A percentile compares a stretch with the other conserved stretches of the same genome.
Evolutionary conservation across 2,888 invertebrate species (phyloP).

Genomic region (Idaea dimidiata): DNA sequence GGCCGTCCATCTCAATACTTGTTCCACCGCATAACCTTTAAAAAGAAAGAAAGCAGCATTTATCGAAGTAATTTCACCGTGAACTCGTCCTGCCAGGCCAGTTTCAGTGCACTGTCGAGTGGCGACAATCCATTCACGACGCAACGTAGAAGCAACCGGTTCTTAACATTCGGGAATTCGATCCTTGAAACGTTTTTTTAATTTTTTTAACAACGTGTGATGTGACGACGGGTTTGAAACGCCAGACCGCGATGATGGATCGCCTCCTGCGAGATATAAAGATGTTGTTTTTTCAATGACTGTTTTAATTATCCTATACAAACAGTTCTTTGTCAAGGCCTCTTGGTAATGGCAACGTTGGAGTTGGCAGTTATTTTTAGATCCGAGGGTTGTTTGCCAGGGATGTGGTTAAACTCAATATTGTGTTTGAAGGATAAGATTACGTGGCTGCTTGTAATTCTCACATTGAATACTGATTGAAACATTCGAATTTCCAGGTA

Average conservation of each 20-base stretch:
- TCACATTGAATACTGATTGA: background rate
- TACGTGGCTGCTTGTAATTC: background rate
- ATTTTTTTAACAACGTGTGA: constrained; percentile 33
- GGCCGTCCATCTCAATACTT: background rate
- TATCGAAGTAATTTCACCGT: constrained; percentile 15
- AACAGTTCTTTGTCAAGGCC: constrained; percentile 24
- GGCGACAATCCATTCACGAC: constrained; percentile 29
- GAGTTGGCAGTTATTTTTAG: constrained; percentile 4
- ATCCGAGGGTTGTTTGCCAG: background rate
- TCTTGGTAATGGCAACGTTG: constrained; percentile 18
- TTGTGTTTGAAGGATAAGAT: background rate
- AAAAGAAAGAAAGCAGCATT: constrained; percentile 20
- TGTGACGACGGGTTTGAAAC: constrained; percentile 32
- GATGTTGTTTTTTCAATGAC: constrained; percentile 29
- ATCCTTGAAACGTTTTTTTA: constrained; percentile 36
- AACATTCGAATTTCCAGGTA: no score
- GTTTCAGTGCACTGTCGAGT: constrained; percentile 5
- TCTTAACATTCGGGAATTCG: constrained; percentile 36
- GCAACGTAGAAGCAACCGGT: constrained; percentile 39
- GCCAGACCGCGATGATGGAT: constrained; percentile 41
- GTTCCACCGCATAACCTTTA: constrained; percentile 16
- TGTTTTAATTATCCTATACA: constrained; percentile 29
- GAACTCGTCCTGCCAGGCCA: constrained; percentile 13
- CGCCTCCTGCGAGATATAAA: constrained; percentile 28
- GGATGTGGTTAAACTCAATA: background rate